These are phyloP conservation scores for Dendroctonus valens DNA, from an alignment of 1,140 invertebrate genomes.

Conservation along the genomic window DNA sequence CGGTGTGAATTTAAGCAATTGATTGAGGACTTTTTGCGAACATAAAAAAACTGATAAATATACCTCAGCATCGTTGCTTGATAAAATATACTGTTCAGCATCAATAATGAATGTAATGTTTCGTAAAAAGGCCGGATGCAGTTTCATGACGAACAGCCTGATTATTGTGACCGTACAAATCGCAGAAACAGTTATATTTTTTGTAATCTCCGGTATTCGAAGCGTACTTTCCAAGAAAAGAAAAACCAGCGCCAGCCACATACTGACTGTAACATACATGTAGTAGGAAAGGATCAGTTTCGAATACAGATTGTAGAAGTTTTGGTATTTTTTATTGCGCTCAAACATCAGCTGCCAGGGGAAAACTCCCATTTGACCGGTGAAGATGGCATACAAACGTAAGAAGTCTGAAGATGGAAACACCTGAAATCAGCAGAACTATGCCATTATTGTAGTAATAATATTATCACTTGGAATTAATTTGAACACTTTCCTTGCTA, in stretches of 20 bases:
- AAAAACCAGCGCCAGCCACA: neutral
- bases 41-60: neutral
- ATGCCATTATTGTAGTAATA: too few species aligned
- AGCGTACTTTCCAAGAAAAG: neutral
- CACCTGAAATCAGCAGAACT: neutral
- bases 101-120: conserved; percentile 3
- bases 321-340: neutral
- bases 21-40: neutral
- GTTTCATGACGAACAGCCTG: neutral
- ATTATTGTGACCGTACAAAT: neutral
- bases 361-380: conserved; percentile 1
- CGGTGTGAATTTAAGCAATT: neutral
- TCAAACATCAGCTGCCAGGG: conserved; percentile 1
- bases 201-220: conserved; percentile 1
- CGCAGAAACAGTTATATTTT: neutral
- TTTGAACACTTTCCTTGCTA: too few species aligned
- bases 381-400: neutral
- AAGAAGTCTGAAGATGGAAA: conserved; percentile 5
- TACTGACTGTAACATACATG: neutral
- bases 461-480: too few species aligned
- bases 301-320: conserved; percentile 2
- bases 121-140: conserved; percentile 2
- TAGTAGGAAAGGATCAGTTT: conserved; percentile 6
- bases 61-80: neutral
- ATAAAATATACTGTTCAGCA: neutral